Percentiles rank a stretch among this genome's conserved stretches.
phyloP scores from a whole-genome alignment of 2,113 vertebrate species.

The Tinamus guttatus region DNA sequence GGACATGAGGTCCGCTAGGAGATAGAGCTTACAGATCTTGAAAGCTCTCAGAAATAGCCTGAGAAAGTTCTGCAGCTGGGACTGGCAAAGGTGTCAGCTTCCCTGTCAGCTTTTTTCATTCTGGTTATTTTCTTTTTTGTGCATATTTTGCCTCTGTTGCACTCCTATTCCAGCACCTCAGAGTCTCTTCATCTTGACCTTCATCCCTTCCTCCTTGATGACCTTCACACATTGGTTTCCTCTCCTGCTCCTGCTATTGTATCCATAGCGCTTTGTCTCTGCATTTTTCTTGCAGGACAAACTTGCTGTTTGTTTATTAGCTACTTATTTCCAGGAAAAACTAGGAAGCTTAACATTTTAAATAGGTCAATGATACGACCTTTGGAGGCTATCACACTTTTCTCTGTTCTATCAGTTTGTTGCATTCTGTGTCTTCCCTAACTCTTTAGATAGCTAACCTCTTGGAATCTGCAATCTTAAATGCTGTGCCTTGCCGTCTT shows the following conservation, averaged over 20 bases:
- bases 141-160: neutral
- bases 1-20: neutral
- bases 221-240: too few species aligned
- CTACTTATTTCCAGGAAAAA: neutral
- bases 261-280: neutral
- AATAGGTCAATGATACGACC: neutral
- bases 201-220: too few species aligned
- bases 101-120: neutral
- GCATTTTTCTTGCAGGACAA: neutral
- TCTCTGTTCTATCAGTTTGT: neutral
- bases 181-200: neutral
- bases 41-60: neutral
- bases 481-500: neutral
- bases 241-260: neutral
- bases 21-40: neutral
- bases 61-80: neutral
- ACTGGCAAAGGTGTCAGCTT: neutral
- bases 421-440: neutral
- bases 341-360: neutral
- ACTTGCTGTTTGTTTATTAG: neutral
- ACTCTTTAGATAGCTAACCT: neutral
- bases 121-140: neutral
- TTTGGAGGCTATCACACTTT: neutral
- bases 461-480: neutral
- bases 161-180: neutral